Evolutionary conservation across 2,888 invertebrate genomes (phyloP).

Genomic region (Biston betularia): DNA sequence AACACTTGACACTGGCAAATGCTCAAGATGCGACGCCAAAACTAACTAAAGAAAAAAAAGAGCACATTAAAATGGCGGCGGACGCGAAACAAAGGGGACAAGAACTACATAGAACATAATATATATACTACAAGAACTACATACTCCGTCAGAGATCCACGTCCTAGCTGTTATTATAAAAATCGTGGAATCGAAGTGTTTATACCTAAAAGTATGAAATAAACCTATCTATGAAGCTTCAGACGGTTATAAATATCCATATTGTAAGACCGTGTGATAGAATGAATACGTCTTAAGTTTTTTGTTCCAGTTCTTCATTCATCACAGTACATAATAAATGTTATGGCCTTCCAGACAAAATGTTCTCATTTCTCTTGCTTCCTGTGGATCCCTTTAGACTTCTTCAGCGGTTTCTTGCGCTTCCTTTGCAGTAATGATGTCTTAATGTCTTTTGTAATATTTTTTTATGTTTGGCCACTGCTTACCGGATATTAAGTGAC

Average conservation of each 20-base stretch:
- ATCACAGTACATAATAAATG: conserved; percentile 18
- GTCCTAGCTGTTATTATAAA: no score
- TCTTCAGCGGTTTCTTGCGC: conserved; percentile 5
- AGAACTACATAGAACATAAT: no score
- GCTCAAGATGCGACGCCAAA: no score
- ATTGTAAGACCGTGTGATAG: background rate
- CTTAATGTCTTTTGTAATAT: conserved; percentile 4
- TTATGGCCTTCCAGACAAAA: conserved; percentile 7
- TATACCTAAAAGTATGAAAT: background rate
- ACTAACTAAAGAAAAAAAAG: no score
- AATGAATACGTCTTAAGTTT: conserved; percentile 2
- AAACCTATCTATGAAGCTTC: background rate
- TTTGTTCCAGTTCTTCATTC: conserved; percentile 21
- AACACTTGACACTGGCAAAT: no score
- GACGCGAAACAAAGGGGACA: no score
- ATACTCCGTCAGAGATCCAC: no score
- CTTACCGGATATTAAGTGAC: conserved; percentile 3
- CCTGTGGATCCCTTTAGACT: conserved; percentile 4
- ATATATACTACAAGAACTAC: no score
- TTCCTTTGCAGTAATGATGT: conserved; percentile 11
- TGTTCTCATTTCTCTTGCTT: conserved; percentile 10
- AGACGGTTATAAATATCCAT: background rate
- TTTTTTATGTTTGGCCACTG: background rate
- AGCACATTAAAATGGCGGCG: no score
- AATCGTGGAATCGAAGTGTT: no score